Conservation (phyloP, 2,113 vertebrate genomes). For the Struthidea cinerea region DNA sequence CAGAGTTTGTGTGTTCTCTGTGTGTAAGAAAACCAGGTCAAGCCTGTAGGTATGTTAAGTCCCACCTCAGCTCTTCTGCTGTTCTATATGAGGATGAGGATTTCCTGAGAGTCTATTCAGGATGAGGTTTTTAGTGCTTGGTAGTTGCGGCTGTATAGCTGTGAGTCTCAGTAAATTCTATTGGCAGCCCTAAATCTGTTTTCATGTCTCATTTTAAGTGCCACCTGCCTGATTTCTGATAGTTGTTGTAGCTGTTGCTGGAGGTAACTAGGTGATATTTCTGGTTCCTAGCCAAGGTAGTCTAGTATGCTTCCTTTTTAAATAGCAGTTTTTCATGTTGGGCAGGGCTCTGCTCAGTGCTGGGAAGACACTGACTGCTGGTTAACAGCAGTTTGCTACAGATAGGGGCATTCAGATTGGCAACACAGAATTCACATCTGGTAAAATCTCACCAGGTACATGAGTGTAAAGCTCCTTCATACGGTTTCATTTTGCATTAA, state of each 20-base stretch:
- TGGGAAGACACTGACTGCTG: neutral
- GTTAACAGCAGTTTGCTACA: neutral
- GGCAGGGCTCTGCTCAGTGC: neutral
- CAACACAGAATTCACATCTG: neutral
- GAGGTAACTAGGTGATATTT: neutral
- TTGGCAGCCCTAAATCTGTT: neutral
- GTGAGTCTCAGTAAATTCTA: neutral
- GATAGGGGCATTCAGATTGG: neutral
- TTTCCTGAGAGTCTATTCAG: neutral
- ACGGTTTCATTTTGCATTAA: neutral
- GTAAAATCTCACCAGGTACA: neutral
- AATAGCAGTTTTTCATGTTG: neutral
- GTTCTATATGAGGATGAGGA: neutral
- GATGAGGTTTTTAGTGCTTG: neutral
- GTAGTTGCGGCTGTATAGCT: neutral
- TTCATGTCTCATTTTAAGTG: neutral
- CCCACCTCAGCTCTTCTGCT: neutral
- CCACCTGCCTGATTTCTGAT: neutral
- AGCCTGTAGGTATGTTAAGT: neutral
- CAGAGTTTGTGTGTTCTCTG: neutral
- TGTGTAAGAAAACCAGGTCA: neutral
- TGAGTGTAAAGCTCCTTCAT: neutral
- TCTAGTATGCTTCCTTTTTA: neutral
- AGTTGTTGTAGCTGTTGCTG: neutral
- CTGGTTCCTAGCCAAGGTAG: neutral